Evolutionary conservation across 2,113 vertebrate species (phyloP).

Genomic region (Takifugu flavidus): DNA sequence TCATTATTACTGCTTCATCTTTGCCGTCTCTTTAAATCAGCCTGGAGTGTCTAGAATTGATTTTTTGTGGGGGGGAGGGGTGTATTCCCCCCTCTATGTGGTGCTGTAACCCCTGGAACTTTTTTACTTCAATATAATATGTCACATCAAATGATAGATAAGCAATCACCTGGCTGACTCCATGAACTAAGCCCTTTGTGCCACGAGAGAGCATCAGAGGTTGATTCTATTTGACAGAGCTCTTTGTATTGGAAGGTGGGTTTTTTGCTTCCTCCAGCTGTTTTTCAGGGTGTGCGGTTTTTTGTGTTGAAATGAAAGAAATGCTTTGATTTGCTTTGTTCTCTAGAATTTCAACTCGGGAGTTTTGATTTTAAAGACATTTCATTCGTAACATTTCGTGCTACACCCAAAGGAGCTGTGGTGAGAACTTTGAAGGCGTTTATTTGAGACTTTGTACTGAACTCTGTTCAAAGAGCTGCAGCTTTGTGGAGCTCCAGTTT

Average conservation of each 20-base stretch:
- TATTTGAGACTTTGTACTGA: conserved; percentile 13
- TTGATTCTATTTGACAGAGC: conserved; percentile 33
- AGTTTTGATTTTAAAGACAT: conserved; percentile 27
- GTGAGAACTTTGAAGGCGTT: conserved; percentile 36
- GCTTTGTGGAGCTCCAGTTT: conserved; percentile 12
- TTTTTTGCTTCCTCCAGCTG: background rate
- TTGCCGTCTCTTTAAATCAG: conserved; percentile 53
- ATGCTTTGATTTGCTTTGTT: conserved; percentile 7
- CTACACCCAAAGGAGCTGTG: conserved; percentile 5
- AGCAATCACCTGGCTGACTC: conserved; percentile 22
- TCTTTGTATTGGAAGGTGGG: conserved; percentile 13
- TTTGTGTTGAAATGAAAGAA: conserved; percentile 30
- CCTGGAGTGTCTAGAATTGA: conserved; percentile 19
- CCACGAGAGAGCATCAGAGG: conserved; percentile 69
- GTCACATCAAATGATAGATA: background rate
- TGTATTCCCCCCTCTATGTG: conserved; percentile 12
- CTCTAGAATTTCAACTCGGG: conserved; percentile 16
- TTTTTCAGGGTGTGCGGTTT: background rate
- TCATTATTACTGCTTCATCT: conserved; percentile 30
- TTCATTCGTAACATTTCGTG: conserved; percentile 8
- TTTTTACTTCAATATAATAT: conserved; percentile 8
- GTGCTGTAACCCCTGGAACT: conserved; percentile 3
- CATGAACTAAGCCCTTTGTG: conserved; percentile 48
- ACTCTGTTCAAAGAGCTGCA: conserved; percentile 14
- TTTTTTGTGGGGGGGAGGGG: background rate